Conservation (phyloP, 2,888 invertebrate species). For the Zaprionus bogoriensis region DNA sequence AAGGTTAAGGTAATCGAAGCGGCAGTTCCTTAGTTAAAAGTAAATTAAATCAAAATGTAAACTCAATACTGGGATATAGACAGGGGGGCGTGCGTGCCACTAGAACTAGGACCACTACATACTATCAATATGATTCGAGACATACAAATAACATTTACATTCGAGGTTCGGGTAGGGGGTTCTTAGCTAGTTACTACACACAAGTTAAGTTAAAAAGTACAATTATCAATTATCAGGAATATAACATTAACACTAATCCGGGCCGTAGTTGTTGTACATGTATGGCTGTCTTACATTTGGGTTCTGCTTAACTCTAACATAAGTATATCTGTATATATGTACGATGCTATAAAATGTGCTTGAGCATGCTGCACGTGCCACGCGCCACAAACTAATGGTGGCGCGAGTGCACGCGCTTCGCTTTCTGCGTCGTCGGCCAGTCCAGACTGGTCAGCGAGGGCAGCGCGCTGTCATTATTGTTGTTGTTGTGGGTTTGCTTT, state of each 20-base stretch:
- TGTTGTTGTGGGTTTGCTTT: conserved; percentile 23
- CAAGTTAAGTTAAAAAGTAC: conserved; percentile 28
- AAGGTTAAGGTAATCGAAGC: conserved; percentile 31
- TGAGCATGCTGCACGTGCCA: conserved; percentile 39
- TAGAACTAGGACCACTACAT: too few species aligned
- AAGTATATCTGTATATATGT: background rate
- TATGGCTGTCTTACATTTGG: conserved; percentile 23
- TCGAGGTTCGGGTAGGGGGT: conserved; percentile 27
- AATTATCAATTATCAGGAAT: conserved; percentile 42
- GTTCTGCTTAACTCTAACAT: conserved; percentile 5
- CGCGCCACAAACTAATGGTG: too few species aligned
- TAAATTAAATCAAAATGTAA: conserved; percentile 1
- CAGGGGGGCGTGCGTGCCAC: conserved; percentile 6
- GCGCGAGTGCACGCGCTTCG: conserved; percentile 60
- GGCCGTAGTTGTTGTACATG: conserved; percentile 9
- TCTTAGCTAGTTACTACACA: conserved; percentile 27
- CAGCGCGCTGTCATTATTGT: conserved; percentile 35
- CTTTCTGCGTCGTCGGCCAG: conserved; percentile 63
- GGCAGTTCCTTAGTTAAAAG: conserved; percentile 10
- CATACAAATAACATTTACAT: conserved; percentile 48
- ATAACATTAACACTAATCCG: conserved; percentile 39
- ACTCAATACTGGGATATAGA: conserved; percentile 44
- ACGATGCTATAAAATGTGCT: conserved; percentile 2
- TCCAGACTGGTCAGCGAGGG: conserved; percentile 61
- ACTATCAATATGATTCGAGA: conserved; percentile 33